Base-by-base conservation (phyloP, 1,140 invertebrate genomes). In the Drosophila pachea region DNA sequence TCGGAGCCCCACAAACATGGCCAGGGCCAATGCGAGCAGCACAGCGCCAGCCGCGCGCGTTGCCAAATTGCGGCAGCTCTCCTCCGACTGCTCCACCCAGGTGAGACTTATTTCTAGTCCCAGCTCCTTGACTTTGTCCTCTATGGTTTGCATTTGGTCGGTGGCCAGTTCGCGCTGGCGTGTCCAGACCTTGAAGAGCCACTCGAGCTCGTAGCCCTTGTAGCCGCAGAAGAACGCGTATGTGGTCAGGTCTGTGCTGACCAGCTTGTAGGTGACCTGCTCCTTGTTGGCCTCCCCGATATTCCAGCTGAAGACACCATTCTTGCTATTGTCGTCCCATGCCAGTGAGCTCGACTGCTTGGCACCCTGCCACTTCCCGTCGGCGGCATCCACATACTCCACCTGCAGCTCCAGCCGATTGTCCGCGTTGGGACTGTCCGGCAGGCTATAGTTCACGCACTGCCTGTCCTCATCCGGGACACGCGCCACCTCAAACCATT, bases 401-500 rank as follows among this genome's bases (percentile, higher is more conserved):
- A 48, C 0, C 1, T 52, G 3, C 2, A 66, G 2, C 0, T 59
- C 35, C 0, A 70, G 5, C 11, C 14, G 53, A 1, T 53, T 65
- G 0, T 59, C 40, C 2, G 6, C 22, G 45, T 33, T 58, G 29
- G 48, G 7, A 0, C 9, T 58, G 7, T 22, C 6, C 0, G 38
- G 33, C 5, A 70, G 2, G 3, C 8, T 4, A 16, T 35, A 53
- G 0, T 29, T 59, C 47, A 38, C 0, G 35, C 68, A 70, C 16
- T 63, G 60, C 0, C 7, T 36, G 0, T 29, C 33, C 33, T 38
- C 38, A n/a, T 45, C 33, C 6, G 47, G n/a, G 0, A 7, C 11
- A 22, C 61, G 53, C 2, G 22, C 61, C 6, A 5, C 35, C 22
- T 70, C 68, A 48, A 47, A 70, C 68, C 68, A 70, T 33, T 9